Conservation (phyloP, 2,888 invertebrate species). For the Drosophila formosana region DNA sequence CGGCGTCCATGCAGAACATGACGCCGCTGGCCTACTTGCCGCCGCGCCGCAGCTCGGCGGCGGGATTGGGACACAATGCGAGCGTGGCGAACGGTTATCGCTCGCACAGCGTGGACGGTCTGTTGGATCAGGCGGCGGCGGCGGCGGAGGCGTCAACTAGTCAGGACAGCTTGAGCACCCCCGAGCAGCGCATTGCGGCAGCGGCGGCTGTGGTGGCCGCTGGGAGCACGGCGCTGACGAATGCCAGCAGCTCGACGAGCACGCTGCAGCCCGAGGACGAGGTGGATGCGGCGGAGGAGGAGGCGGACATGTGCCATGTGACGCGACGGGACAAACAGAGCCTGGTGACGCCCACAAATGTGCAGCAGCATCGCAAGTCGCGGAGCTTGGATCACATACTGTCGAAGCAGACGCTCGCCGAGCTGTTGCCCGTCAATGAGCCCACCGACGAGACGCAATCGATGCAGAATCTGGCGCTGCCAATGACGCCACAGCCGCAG, state of each 20-base stretch:
- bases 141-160: constrained; percentile 53
- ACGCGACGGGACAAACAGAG: constrained; percentile 79
- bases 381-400: constrained; percentile 88
- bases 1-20: constrained; percentile 81
- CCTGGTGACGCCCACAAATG: constrained; percentile 62
- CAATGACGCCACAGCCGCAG: constrained; percentile 73
- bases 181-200: constrained; percentile 79
- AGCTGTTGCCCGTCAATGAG: constrained; percentile 67
- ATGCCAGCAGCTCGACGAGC: constrained; percentile 81
- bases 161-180: constrained; percentile 57
- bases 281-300: constrained; percentile 4
- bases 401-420: constrained; percentile 85
- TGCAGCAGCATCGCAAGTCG: constrained; percentile 86
- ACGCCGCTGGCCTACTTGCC: constrained; percentile 76
- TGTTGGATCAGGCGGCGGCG: constrained; percentile 85
- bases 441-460: constrained; percentile 83
- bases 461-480: constrained; percentile 83
- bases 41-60: constrained; percentile 83
- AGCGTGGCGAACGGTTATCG: constrained; percentile 84
- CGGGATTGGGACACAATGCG: constrained; percentile 67
- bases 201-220: constrained; percentile 80
- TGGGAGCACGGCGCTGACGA: constrained; percentile 80
- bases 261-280: constrained; percentile 77
- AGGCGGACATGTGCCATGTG: constrained; percentile 48
- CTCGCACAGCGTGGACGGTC: constrained; percentile 88